Evolutionary conservation across 1,140 invertebrate species (phyloP), one percentile per base, ranked within the genome.

Genomic region (Drosophila guanche): DNA sequence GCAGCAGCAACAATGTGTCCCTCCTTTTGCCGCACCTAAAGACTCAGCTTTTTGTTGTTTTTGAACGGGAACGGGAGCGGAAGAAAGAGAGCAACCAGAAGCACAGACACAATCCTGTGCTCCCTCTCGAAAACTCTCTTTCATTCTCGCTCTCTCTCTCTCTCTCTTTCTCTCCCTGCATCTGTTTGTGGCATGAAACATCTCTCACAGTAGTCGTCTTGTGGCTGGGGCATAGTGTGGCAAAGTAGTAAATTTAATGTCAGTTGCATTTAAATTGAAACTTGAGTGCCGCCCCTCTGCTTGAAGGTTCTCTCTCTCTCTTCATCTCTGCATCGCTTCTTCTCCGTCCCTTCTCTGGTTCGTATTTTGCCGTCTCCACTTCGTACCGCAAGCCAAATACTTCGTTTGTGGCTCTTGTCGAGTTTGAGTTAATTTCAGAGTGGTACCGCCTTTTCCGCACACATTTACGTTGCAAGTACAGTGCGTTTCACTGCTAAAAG

Each of bases 161-260:
- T 52, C 43, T 50, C 53, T 63, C 8, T 43, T n/a, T 3, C 10
- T 68, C 22, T 10, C 51, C 45, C 51, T 8, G 3, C 8, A 8
- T 59, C 46, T 43, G 53, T 45, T 41, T 54, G 29, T 57, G 41
- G 16, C 58, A 58, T 37, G 53, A 69, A 55, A 67, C 62, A 58
- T 68, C 61, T 60, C 45, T 48, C 14, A 65, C 65, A 59, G 81
- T 74, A 79, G 79, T 85, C 59, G 45, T 46, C 54, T 56, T 70
- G 48, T 61, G 42, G 57, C 46, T 41, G 53, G 14, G 14, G 23
- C 41, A 70, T 55, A 51, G 42, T 78, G 79, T 79, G 81, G 68
- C 84, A 88, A 88, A 88, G 83, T 88, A 88, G 79, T 88, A 88
- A 88, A 88, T 88, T 88, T 88, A 88, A 88, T 83, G 83, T 88